A percentile compares a stretch with the other conserved stretches of the same genome.
Conservation (phyloP, 2,113 vertebrate genomes). For the Amia ocellicauda region DNA sequence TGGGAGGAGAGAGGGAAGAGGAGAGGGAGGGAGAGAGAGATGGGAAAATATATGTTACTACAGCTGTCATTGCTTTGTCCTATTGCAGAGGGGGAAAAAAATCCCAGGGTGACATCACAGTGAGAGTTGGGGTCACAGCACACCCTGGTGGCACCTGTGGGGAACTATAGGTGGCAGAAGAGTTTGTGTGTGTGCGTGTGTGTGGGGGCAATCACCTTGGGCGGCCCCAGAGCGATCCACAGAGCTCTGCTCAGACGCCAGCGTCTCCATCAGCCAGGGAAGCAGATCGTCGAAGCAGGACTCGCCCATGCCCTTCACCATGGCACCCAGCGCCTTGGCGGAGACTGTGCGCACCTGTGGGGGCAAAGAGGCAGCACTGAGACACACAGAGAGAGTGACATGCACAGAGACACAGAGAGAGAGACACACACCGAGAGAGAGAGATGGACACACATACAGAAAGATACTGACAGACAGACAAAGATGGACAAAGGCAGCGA, state of each 20-base stretch:
- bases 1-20: constrained; percentile 35
- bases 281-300: constrained; percentile 93
- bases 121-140: too few species aligned
- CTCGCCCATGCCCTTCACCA: constrained; percentile 99
- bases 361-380: neutral
- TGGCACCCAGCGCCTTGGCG: constrained; percentile 94
- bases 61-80: too few species aligned
- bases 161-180: too few species aligned
- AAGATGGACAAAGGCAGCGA: neutral
- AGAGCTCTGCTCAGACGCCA: constrained; percentile 96
- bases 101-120: too few species aligned
- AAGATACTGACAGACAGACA: neutral
- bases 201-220: constrained; percentile 69
- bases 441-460: neutral
- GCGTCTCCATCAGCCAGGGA: constrained; percentile 95
- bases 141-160: too few species aligned
- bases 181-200: neutral
- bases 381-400: neutral
- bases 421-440: neutral
- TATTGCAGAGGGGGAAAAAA: too few species aligned
- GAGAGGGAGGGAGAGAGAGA: neutral
- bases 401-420: too few species aligned
- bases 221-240: constrained; percentile 97
- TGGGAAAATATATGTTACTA: too few species aligned
- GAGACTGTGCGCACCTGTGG: constrained; percentile 91